Conservation (phyloP, 2,888 invertebrate species). For the Dynastes tityus region DNA sequence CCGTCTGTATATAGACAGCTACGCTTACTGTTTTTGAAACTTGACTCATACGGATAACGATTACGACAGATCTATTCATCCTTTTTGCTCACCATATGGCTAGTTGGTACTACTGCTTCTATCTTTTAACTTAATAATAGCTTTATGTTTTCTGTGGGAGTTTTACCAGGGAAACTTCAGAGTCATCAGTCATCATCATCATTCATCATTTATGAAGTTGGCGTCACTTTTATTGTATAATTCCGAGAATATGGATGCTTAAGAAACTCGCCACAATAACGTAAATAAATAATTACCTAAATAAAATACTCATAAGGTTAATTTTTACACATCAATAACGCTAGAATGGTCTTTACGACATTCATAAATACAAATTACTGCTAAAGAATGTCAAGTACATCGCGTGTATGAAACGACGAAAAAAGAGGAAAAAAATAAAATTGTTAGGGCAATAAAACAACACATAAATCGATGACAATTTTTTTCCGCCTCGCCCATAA, state of each 20-base stretch:
- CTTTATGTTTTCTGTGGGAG: too few species aligned
- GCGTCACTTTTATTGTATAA: too few species aligned
- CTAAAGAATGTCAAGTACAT: conserved; percentile 22
- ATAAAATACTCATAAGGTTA: conserved; percentile 23
- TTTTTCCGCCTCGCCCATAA: conserved; percentile 2
- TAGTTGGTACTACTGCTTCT: too few species aligned
- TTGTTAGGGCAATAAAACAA: conserved; percentile 20
- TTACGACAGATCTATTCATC: too few species aligned
- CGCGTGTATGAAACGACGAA: conserved; percentile 11
- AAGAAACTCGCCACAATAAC: neutral
- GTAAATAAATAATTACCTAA: conserved; percentile 11
- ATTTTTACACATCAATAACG: conserved; percentile 32
- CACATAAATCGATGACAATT: conserved; percentile 34
- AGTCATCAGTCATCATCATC: too few species aligned
- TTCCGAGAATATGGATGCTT: neutral
- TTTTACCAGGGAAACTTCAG: too few species aligned
- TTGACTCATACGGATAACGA: too few species aligned
- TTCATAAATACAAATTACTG: conserved; percentile 35
- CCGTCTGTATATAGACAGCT: too few species aligned
- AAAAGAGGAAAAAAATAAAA: conserved; percentile 6
- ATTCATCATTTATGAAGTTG: too few species aligned
- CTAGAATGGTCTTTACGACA: conserved; percentile 13
- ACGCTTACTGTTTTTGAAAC: too few species aligned
- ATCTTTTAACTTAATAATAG: too few species aligned
- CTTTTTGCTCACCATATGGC: too few species aligned